Evolutionary conservation across 1,140 invertebrate genomes (phyloP), one percentile per base, ranked within the genome.

Genomic region (Musca domestica): DNA sequence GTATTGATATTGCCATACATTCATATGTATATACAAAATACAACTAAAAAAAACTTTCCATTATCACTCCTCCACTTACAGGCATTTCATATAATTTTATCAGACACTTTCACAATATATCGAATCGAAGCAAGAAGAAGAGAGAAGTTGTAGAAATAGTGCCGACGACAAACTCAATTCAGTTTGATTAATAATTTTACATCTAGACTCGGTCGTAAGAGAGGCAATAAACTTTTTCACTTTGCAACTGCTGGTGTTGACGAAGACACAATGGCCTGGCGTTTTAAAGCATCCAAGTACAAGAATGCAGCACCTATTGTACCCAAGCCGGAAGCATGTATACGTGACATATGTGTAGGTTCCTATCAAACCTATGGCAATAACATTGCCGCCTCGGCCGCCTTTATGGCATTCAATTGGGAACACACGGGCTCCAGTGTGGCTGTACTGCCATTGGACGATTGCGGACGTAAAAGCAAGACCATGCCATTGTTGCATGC

Each of bases 261-360:
- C 10, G 27, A 30, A 3, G 54, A 30, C n/a, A 61, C 56, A 61
- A 95, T 94, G 92, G 92, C 93, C 83, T 96, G 94, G 93, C 87
- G 94, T 84, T 96, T 97, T 84, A 97, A 97, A 87, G 92, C 93
- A 79, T 96, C 95, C 66, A 97, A 98, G 82, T 98, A 95, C 83
- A 96, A 96, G 88, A 97, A 98, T 92, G 93, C 95, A 68, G 90
- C 93, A 71, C 94, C 95, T 23, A 95, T 95, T 78, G 90, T 95
- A 71, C 93, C 94, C 10, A 96, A 95, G 81, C 91, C 92, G 69
- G 95, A 96, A 85, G 90, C 92, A 69, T 95, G 92, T 83, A 91
- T 98, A 71, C 86, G 92, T 71, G 94, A 96, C 78, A 89, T 98
- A 67, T 91, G 89, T 75, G 91, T 96, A 58, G 93, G 93, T 3